These are phyloP conservation scores for Pollenia amentaria DNA, from an alignment of 2,888 invertebrate genomes.

Conservation along the genomic window DNA sequence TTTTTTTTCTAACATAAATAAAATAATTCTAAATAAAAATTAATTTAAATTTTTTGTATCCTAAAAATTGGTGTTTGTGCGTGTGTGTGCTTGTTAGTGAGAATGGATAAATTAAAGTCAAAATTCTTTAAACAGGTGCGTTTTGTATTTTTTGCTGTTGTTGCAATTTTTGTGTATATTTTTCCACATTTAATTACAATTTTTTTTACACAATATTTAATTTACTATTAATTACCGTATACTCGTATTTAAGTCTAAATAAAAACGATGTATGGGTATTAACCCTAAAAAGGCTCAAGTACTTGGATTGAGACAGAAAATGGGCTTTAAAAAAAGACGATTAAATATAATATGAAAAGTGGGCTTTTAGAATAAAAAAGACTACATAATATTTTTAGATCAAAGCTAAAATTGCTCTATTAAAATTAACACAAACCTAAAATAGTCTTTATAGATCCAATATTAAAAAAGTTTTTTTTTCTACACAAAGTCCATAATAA, in stretches of 20 bases:
- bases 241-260: conserved; percentile 22
- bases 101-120: neutral
- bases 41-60: neutral
- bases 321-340: too few relatives aligned
- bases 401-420: too few relatives aligned
- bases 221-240: conserved; percentile 65
- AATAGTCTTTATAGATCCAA: too few relatives aligned
- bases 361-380: too few relatives aligned
- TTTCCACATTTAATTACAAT: conserved; percentile 57
- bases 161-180: conserved; percentile 26
- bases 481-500: too few relatives aligned
- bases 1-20: neutral
- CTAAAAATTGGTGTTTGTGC: too few relatives aligned
- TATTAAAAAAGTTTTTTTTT: too few relatives aligned
- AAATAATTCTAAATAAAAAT: neutral
- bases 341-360: too few relatives aligned
- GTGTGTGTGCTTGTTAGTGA: neutral
- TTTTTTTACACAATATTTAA: conserved; percentile 35
- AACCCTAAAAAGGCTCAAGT: neutral
- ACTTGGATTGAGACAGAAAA: too few relatives aligned
- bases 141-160: conserved; percentile 27
- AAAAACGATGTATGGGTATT: conserved; percentile 6
- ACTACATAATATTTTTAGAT: too few relatives aligned
- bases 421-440: too few relatives aligned
- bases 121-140: conserved; percentile 65